Conservation (phyloP, 92 coral and sea anemone species). For the Montipora capitata region DNA sequence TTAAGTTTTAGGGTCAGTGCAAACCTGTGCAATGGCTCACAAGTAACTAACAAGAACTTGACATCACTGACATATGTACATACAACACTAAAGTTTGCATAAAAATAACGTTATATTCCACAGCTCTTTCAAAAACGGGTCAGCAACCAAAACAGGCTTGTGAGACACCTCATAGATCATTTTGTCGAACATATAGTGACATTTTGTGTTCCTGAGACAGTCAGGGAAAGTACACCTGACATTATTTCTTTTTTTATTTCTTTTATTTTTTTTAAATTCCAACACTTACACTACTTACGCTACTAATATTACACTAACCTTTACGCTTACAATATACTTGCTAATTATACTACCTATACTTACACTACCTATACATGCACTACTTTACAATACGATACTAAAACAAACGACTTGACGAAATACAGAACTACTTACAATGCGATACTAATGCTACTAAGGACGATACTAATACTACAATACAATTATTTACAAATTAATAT, state of each 20-base stretch:
- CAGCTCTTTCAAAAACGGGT: no score
- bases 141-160: no score
- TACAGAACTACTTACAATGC: constrained; percentile 1
- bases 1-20: no score
- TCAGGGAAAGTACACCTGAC: neutral
- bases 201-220: no score
- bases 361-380: neutral
- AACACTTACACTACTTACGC: neutral
- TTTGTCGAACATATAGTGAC: no score
- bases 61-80: no score
- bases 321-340: neutral
- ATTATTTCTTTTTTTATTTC: no score
- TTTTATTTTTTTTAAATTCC: neutral
- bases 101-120: no score
- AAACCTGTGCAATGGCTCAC: no score
- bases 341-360: constrained; percentile 9
- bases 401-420: constrained; percentile 4
- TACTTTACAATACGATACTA: constrained; percentile 6
- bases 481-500: neutral
- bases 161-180: no score
- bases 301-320: neutral
- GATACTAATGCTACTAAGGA: neutral
- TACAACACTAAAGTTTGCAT: no score
- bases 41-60: no score
- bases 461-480: neutral